A percentile compares a stretch with the other conserved stretches of the same genome.
phyloP scores from a whole-genome alignment of 2,113 vertebrate genomes.

The Pygoscelis adeliae region DNA sequence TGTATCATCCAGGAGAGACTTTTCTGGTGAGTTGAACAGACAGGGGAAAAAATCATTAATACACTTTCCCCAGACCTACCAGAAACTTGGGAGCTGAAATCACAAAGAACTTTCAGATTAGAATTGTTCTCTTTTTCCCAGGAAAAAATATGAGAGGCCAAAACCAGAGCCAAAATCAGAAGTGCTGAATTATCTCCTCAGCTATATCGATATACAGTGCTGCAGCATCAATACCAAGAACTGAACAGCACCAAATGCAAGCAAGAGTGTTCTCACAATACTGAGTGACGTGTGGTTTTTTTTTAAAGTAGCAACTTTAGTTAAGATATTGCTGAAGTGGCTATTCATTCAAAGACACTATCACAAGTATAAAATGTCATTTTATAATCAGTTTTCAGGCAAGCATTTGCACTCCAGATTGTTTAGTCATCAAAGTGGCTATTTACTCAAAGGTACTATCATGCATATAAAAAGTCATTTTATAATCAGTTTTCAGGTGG shows the following conservation, averaged over 20 bases:
- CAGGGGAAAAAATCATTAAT: background rate
- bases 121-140: background rate
- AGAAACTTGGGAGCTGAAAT: background rate
- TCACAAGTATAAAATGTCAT: background rate
- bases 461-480: background rate
- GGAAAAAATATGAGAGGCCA: background rate
- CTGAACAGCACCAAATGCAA: background rate
- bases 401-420: background rate
- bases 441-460: background rate
- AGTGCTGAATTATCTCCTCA: background rate
- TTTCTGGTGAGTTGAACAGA: background rate
- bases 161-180: background rate
- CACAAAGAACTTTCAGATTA: background rate
- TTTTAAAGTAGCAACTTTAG: background rate
- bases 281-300: rapidly evolving
- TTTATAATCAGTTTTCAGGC: background rate
- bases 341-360: background rate
- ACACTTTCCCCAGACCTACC: background rate
- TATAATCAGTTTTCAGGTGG: background rate
- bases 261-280: background rate
- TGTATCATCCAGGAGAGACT: background rate
- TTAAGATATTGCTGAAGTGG: background rate
- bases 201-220: background rate
- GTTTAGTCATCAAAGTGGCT: slow-evolving; percentile 8
- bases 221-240: background rate